Evolutionary conservation across 2,888 invertebrate genomes (phyloP).

Genomic region (Hylaea fasciaria): DNA sequence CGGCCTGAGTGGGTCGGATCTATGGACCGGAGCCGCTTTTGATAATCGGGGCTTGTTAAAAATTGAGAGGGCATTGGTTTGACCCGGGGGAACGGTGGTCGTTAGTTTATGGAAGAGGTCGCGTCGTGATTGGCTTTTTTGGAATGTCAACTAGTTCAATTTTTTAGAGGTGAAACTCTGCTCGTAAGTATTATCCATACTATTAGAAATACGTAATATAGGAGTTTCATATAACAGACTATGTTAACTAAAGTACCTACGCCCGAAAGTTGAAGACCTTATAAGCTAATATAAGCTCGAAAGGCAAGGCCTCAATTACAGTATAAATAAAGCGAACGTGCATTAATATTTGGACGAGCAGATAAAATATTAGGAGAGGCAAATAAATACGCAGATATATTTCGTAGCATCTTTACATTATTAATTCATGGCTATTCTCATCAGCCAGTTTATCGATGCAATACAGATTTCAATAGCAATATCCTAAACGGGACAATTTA

Average conservation of each 20-base stretch:
- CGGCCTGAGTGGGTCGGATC: constrained; percentile 10
- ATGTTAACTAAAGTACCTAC: no score
- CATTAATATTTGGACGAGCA: no score
- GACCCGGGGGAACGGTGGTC: not conserved
- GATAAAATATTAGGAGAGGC: no score
- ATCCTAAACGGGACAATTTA: constrained; percentile 40
- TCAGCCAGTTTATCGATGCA: constrained; percentile 17
- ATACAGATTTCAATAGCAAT: constrained; percentile 35
- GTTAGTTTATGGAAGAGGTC: no score
- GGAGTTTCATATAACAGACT: no score
- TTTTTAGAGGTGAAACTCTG: not conserved
- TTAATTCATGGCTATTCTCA: constrained; percentile 2
- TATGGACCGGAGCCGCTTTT: constrained; percentile 1
- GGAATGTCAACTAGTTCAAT: not conserved
- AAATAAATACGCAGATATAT: not conserved
- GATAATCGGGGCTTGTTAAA: constrained; percentile 19
- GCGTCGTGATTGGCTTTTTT: no score
- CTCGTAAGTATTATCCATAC: no score
- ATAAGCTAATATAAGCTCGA: no score
- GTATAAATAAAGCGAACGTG: no score
- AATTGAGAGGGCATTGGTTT: constrained; percentile 7
- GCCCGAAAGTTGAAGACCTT: no score
- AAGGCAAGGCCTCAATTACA: no score
- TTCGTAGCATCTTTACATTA: not conserved
- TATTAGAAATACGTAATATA: not conserved